Percentiles rank a stretch among this genome's conserved stretches.
Evolutionary conservation across 2,113 vertebrate genomes (phyloP).

Genomic region (Lichenostomus cassidix): DNA sequence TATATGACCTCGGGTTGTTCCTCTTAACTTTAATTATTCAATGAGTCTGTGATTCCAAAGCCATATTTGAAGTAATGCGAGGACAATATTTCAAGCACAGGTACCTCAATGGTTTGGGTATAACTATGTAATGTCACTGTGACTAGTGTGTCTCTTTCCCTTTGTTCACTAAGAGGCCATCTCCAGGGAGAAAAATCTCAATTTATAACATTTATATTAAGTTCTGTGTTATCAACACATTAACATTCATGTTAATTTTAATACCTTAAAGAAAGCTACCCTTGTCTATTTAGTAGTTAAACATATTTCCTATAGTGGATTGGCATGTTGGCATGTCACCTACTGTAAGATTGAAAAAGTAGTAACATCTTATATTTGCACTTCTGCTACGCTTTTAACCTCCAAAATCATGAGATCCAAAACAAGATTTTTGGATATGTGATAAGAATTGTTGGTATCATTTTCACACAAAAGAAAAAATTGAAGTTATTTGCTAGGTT

Average conservation of each 20-base stretch:
- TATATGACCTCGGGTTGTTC: background rate
- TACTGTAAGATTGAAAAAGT: background rate
- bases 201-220: background rate
- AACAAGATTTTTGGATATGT: background rate
- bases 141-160: background rate
- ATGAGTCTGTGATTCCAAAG: background rate
- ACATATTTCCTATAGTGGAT: background rate
- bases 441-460: background rate
- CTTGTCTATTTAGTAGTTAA: background rate
- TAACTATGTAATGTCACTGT: background rate
- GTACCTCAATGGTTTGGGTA: background rate
- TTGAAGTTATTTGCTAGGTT: background rate
- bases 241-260: background rate
- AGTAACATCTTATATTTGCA: background rate
- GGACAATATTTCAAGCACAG: background rate
- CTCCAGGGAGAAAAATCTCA: background rate
- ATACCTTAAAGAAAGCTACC: background rate
- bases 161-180: background rate
- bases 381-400: background rate
- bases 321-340: background rate
- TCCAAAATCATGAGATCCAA: background rate
- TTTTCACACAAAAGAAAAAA: background rate
- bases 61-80: background rate
- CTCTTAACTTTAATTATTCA: background rate
- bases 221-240: background rate